These are phyloP conservation scores for Sphaeramia orbicularis DNA, from an alignment of 2,797 vertebrate genomes.

Conservation along the genomic window DNA sequence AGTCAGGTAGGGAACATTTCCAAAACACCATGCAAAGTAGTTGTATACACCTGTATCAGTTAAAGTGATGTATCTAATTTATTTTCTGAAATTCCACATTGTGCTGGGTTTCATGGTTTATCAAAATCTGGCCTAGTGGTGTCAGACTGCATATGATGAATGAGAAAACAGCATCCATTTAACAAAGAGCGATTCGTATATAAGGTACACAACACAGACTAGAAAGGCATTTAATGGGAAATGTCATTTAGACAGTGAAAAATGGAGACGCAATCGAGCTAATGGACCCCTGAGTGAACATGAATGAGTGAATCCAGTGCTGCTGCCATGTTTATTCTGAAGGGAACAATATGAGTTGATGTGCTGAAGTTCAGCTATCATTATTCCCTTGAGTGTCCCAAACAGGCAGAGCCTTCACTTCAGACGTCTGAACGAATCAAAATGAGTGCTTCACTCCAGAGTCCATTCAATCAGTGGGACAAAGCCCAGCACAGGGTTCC, in stretches of 20 bases:
- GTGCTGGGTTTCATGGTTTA: not conserved
- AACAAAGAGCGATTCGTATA: slow-evolving; percentile 16
- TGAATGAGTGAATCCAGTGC: slow-evolving; percentile 5
- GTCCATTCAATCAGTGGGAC: slow-evolving; percentile 7
- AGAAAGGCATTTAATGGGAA: slow-evolving; percentile 23
- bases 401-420: slow-evolving; percentile 8
- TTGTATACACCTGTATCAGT: not conserved
- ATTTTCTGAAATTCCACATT: slow-evolving; percentile 39
- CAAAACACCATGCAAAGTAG: too few relatives aligned
- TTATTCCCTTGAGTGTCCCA: not conserved
- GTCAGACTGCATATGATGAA: too few relatives aligned
- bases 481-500: slow-evolving; percentile 1
- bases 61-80: slow-evolving; percentile 27
- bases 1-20: not conserved
- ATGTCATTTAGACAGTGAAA: slow-evolving; percentile 54
- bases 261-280: slow-evolving; percentile 62
- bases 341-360: too few relatives aligned
- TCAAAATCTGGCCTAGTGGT: slow-evolving; percentile 3
- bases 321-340: slow-evolving; percentile 16
- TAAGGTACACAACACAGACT: slow-evolving; percentile 5
- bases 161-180: slow-evolving; percentile 34
- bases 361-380: slow-evolving; percentile 19
- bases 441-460: slow-evolving; percentile 13
- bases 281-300: slow-evolving; percentile 43
- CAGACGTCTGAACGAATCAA: not conserved